Percentiles rank a stretch among this genome's conserved stretches.
These are phyloP conservation scores for Protobothrops mucrosquamatus DNA, from an alignment of 2,113 vertebrate genomes.

Conservation along the genomic window DNA sequence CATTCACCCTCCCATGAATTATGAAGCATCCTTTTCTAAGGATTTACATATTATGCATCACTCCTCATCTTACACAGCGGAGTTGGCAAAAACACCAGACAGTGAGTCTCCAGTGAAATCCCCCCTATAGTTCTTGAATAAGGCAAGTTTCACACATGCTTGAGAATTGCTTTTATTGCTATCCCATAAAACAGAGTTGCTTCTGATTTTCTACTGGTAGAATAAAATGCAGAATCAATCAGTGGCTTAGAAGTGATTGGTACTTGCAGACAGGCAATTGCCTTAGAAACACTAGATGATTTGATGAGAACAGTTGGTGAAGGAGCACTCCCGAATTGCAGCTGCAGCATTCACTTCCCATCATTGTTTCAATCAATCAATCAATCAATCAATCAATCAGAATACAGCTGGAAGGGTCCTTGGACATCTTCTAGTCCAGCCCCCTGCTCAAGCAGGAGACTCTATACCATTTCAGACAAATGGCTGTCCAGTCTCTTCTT, in stretches of 20 bases:
- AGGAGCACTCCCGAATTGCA: neutral
- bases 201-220: neutral
- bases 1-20: neutral
- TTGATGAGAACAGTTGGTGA: neutral
- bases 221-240: neutral
- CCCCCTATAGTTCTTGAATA: neutral
- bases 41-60: neutral
- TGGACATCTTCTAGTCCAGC: neutral
- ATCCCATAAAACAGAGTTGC: neutral
- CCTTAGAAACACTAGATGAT: neutral
- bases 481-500: neutral
- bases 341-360: neutral
- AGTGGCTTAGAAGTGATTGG: neutral
- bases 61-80: neutral
- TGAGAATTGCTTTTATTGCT: neutral
- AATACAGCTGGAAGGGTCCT: neutral
- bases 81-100: neutral
- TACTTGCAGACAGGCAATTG: neutral
- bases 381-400: neutral
- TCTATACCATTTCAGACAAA: neutral
- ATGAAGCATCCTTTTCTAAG: neutral
- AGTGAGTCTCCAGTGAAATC: neutral
- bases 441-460: neutral
- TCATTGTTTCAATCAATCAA: neutral
- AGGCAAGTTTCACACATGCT: neutral